phyloP scores from a whole-genome alignment of 2,113 vertebrate species.

The Tachuris rubrigastra region DNA sequence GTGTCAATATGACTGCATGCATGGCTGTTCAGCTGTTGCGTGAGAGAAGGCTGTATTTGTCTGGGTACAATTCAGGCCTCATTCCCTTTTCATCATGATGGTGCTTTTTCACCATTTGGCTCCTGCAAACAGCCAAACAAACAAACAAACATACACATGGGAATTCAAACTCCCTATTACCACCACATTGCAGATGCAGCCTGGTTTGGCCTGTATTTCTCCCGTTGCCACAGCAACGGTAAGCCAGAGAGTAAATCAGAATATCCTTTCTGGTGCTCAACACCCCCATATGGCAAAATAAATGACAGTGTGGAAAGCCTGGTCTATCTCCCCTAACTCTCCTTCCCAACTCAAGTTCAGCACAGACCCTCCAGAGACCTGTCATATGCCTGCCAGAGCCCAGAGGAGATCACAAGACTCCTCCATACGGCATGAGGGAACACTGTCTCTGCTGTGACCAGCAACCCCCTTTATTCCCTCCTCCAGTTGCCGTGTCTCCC shows the following conservation, averaged over 20 bases:
- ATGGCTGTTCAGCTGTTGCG: not conserved
- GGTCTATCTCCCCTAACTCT: not conserved
- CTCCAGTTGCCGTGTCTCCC: not conserved
- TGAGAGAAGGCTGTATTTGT: not conserved
- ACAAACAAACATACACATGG: conserved; percentile 44
- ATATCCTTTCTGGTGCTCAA: conserved; percentile 26
- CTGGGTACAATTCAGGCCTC: not conserved
- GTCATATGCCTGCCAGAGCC: not conserved
- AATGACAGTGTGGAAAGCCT: conserved; percentile 20
- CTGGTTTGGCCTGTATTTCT: conserved; percentile 70
- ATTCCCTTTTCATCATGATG: not conserved
- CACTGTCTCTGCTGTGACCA: not conserved
- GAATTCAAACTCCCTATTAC: conserved; percentile 69
- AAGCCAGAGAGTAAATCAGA: conserved; percentile 60
- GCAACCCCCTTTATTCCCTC: not conserved
- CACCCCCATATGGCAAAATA: conserved; percentile 29
- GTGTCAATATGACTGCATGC: not conserved
- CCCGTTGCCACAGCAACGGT: conserved; percentile 65
- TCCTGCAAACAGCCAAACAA: conserved; percentile 60
- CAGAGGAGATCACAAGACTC: not conserved
- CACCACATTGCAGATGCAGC: conserved; percentile 71
- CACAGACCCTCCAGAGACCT: not conserved
- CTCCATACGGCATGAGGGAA: not conserved
- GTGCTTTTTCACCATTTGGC: conserved; percentile 22
- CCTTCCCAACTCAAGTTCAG: not conserved